phyloP scores from a whole-genome alignment of 2,888 invertebrate genomes.

The Orthonevra nobilis region DNA sequence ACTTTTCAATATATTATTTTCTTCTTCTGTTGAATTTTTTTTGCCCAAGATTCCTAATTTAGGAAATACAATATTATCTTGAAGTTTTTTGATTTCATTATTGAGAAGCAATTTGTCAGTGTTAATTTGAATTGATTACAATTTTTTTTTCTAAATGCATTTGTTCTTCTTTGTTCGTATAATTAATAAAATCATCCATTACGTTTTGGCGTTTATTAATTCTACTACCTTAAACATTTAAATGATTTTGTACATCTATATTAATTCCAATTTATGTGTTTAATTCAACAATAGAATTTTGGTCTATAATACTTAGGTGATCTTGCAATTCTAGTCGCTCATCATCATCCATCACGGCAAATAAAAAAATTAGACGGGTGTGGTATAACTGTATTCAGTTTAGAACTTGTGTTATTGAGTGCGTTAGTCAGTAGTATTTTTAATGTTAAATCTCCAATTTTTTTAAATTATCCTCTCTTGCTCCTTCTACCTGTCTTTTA shows the following conservation, averaged over 20 bases:
- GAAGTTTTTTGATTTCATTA: conserved; percentile 7
- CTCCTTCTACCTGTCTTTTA: conserved; percentile 2
- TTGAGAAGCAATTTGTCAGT: conserved; percentile 2
- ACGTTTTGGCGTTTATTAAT: too few relatives aligned
- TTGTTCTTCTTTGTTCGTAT: too few relatives aligned
- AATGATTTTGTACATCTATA: too few relatives aligned
- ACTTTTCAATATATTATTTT: conserved; percentile 9
- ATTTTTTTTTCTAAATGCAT: too few relatives aligned
- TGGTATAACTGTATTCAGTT: conserved; percentile 1
- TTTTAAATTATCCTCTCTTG: conserved; percentile 5
- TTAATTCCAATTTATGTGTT: conserved; percentile 3
- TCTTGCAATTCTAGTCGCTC: not conserved
- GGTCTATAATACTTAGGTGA: not conserved
- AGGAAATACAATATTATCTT: conserved; percentile 6
- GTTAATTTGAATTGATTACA: conserved; percentile 1
- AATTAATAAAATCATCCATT: not conserved
- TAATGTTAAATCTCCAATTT: conserved; percentile 5
- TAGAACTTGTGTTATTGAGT: not conserved
- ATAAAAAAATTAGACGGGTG: not conserved
- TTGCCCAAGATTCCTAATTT: conserved; percentile 5
- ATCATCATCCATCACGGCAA: conserved; percentile 1
- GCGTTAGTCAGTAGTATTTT: conserved; percentile 3
- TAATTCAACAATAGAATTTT: not conserved
- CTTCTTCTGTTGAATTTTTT: conserved; percentile 1
- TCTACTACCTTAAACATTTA: not conserved